phyloP scores from a whole-genome alignment of 23 tunicate species.

The Trididemnum miniatum region DNA sequence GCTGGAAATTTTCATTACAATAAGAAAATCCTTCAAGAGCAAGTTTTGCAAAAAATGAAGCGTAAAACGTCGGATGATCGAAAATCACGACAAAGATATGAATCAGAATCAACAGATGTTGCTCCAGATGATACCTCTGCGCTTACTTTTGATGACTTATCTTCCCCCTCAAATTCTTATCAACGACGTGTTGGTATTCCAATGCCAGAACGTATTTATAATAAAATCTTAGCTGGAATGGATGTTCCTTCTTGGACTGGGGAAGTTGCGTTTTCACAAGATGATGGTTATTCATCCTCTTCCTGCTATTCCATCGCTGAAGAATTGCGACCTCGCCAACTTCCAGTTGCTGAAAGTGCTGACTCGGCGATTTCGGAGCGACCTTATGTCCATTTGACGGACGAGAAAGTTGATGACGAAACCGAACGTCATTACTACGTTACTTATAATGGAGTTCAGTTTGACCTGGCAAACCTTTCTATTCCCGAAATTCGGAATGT shows the following conservation, averaged over 20 bases:
- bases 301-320: not conserved
- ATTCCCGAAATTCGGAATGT: conserved; percentile 64
- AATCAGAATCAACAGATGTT: not conserved
- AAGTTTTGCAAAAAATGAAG: not conserved
- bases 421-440: conserved; percentile 50
- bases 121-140: not conserved
- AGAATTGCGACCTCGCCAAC: not conserved
- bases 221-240: not conserved
- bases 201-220: conserved; percentile 41
- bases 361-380: conserved; percentile 5
- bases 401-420: not conserved
- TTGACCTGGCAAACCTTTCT: conserved; percentile 58
- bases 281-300: conserved; percentile 72
- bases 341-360: not conserved
- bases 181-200: conserved; percentile 52
- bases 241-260: not conserved
- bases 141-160: not conserved
- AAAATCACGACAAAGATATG: too few species aligned
- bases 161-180: not conserved
- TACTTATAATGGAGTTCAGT: conserved; percentile 50
- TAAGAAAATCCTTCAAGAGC: not conserved
- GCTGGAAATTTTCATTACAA: too few species aligned
- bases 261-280: conserved; percentile 15
- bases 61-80: not conserved
- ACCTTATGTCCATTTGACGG: not conserved